Conservation (phyloP, 2,113 vertebrate genomes). For the Peromyscus maniculatus region DNA sequence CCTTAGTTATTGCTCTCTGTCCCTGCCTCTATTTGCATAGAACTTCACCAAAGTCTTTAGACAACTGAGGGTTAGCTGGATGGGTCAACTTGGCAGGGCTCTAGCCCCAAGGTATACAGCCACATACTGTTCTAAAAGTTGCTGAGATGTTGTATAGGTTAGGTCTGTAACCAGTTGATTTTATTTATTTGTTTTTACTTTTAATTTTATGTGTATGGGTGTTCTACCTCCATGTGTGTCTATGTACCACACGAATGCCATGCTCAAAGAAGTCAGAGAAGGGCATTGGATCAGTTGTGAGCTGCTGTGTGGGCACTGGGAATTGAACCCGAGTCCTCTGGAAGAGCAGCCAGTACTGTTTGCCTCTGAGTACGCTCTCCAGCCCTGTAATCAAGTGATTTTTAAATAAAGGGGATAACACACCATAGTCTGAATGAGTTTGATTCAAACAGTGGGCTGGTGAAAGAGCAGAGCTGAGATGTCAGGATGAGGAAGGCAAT, state of each 20-base stretch:
- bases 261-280: not conserved
- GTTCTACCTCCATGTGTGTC: not conserved
- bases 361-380: no score
- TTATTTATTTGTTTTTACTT: not conserved
- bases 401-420: not conserved
- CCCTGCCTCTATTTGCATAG: not conserved
- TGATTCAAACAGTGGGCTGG: not conserved
- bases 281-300: not conserved
- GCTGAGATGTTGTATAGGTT: not conserved
- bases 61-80: not conserved
- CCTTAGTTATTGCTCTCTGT: not conserved
- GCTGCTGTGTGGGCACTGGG: no score
- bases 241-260: not conserved
- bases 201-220: not conserved
- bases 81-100: fast-evolving
- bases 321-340: not conserved
- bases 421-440: not conserved
- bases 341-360: not conserved
- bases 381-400: not conserved
- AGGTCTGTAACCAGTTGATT: not conserved
- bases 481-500: not conserved
- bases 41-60: not conserved
- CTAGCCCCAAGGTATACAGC: not conserved
- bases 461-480: not conserved
- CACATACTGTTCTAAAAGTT: not conserved